These are phyloP conservation scores for Melospiza georgiana DNA, from an alignment of 2,113 vertebrate genomes.

Conservation along the genomic window DNA sequence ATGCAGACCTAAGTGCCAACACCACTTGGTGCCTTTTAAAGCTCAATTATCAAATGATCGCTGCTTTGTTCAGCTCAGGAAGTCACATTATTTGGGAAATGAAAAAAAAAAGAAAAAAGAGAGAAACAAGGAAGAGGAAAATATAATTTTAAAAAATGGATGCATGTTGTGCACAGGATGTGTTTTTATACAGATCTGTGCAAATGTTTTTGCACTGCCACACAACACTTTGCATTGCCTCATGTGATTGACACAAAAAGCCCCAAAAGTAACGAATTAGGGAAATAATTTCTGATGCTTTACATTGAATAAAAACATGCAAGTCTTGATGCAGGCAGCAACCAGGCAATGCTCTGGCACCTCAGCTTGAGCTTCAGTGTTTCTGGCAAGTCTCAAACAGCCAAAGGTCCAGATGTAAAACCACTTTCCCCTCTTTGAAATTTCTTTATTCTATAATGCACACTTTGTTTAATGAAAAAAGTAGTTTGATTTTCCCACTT, in stretches of 20 bases:
- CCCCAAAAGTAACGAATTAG: no score
- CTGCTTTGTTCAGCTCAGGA: not conserved
- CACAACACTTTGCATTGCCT: not conserved
- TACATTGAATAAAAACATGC: accelerated
- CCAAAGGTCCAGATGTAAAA: not conserved
- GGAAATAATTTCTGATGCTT: not conserved
- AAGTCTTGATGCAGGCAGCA: not conserved
- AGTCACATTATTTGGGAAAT: not conserved
- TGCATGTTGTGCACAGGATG: not conserved
- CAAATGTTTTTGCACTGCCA: not conserved
- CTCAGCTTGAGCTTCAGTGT: not conserved
- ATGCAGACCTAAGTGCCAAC: not conserved
- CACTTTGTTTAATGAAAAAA: not conserved
- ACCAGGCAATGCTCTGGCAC: not conserved
- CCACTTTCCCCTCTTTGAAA: not conserved
- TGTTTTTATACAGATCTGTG: not conserved
- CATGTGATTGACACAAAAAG: not conserved
- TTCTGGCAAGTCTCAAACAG: not conserved
- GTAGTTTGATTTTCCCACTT: not conserved
- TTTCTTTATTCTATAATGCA: not conserved
- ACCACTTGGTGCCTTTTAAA: not conserved
- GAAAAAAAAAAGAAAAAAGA: not conserved
- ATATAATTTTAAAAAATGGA: not conserved
- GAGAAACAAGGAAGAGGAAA: slow-evolving; percentile 13
- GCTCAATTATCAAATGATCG: not conserved